These are phyloP conservation scores for Gymnopithys bicolor DNA, from an alignment of 2,797 vertebrate species.

Conservation along the genomic window DNA sequence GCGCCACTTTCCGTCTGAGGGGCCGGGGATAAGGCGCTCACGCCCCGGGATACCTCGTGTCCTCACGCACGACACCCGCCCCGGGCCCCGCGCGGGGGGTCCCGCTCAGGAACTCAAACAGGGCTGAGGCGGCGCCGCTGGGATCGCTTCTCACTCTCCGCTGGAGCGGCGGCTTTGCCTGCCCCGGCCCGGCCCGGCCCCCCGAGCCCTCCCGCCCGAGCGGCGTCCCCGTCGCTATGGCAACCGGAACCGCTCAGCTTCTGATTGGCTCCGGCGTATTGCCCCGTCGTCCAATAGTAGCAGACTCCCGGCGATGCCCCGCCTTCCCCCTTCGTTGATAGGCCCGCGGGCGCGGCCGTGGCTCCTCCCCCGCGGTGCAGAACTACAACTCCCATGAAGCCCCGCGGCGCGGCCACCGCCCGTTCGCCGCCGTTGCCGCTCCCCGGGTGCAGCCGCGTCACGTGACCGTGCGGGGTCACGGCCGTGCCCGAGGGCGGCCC, in stretches of 20 bases:
- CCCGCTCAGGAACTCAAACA: neutral
- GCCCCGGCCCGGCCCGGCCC: fast-evolving
- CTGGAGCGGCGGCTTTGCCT: neutral
- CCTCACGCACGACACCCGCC: neutral
- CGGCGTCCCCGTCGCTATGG: conserved; percentile 65
- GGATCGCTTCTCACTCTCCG: too few relatives aligned
- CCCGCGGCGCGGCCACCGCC: neutral
- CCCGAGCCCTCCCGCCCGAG: too few relatives aligned
- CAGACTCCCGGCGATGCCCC: fast-evolving
- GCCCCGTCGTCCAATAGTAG: neutral
- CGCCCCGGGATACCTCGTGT: neutral
- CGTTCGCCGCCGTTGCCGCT: neutral
- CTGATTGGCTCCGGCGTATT: fast-evolving
- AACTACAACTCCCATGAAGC: conserved; percentile 64
- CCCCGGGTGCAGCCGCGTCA: neutral
- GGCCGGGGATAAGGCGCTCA: fast-evolving
- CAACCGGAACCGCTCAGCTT: neutral
- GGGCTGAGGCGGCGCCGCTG: neutral
- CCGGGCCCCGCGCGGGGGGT: fast-evolving
- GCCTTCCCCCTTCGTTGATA: neutral
- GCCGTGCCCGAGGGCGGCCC: neutral
- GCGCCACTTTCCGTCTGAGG: neutral
- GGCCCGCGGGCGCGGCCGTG: neutral
- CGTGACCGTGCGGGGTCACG: neutral
- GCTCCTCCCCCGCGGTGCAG: fast-evolving